Evolutionary conservation across 2,888 invertebrate species (phyloP).

Genomic region (Pemphredon lugubris): DNA sequence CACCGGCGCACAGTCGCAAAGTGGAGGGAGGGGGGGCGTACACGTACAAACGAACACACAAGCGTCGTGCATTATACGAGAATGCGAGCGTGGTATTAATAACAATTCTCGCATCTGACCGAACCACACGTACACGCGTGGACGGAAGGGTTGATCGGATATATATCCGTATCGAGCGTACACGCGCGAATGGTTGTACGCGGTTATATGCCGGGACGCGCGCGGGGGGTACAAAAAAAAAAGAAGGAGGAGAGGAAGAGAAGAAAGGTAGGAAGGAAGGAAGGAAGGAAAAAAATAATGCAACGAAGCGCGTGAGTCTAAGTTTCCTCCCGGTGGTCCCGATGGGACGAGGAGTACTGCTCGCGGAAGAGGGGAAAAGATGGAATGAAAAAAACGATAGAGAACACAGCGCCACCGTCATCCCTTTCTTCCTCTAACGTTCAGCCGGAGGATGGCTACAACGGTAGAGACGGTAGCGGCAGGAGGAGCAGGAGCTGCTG

Average conservation of each 20-base stretch:
- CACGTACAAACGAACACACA: constrained; percentile 4
- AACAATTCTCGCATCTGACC: constrained; percentile 50
- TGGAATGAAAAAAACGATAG: neutral
- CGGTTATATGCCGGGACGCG: constrained; percentile 3
- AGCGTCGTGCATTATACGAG: constrained; percentile 12
- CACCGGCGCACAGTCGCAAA: constrained; percentile 14
- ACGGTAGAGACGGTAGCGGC: constrained; percentile 25
- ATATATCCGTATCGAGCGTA: constrained; percentile 26
- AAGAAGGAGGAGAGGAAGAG: neutral
- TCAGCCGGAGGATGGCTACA: constrained; percentile 12
- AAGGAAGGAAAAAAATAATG: constrained; percentile 32
- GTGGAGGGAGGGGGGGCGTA: constrained; percentile 1
- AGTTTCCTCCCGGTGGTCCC: constrained; percentile 41
- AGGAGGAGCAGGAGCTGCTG: constrained; percentile 26
- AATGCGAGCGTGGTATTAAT: constrained; percentile 41
- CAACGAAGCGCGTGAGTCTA: constrained; percentile 49
- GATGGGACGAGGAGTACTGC: constrained; percentile 14
- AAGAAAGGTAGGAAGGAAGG: neutral
- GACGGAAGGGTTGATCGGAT: constrained; percentile 23
- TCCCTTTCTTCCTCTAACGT: constrained; percentile 17
- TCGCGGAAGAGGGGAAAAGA: neutral
- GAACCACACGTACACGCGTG: constrained; percentile 2
- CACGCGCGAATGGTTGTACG: constrained; percentile 19
- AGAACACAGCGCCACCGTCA: constrained; percentile 20
- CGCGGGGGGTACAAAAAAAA: neutral